These are phyloP conservation scores for Heliconius cydno DNA, from an alignment of 2,888 invertebrate species.

Conservation along the genomic window DNA sequence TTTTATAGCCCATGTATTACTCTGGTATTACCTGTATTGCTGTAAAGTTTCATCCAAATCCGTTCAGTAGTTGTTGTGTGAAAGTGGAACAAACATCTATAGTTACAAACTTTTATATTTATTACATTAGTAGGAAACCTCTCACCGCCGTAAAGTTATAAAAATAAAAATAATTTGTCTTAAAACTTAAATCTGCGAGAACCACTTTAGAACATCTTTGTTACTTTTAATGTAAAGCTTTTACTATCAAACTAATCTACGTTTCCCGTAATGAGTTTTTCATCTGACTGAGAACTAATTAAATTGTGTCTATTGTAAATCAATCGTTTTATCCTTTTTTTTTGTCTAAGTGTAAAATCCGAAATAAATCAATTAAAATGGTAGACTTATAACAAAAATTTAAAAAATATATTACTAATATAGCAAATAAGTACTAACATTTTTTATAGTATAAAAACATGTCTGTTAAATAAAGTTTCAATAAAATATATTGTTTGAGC, in stretches of 20 bases:
- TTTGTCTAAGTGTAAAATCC: neutral
- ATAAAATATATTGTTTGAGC: too few relatives aligned
- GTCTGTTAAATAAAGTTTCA: too few relatives aligned
- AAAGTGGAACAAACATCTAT: too few relatives aligned
- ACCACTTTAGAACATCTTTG: constrained; percentile 22
- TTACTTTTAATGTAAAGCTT: constrained; percentile 14
- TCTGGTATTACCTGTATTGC: too few relatives aligned
- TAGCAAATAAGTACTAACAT: too few relatives aligned
- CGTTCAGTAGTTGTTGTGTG: too few relatives aligned
- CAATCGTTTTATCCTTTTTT: constrained; percentile 13
- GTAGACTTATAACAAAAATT: neutral
- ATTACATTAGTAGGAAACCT: neutral
- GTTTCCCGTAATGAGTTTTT: constrained; percentile 39
- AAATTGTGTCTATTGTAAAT: constrained; percentile 35
- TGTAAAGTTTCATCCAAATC: too few relatives aligned
- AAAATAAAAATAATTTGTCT: constrained; percentile 10
- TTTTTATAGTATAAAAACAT: too few relatives aligned
- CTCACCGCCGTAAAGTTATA: neutral
- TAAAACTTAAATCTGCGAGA: neutral
- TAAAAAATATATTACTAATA: neutral
- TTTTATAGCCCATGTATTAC: too few relatives aligned
- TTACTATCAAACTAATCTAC: constrained; percentile 42
- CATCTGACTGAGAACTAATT: constrained; percentile 33
- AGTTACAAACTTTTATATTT: neutral
- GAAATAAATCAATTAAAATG: neutral